These are phyloP conservation scores for Squalus acanthias DNA, from an alignment of 2,797 vertebrate genomes.

Conservation along the genomic window DNA sequence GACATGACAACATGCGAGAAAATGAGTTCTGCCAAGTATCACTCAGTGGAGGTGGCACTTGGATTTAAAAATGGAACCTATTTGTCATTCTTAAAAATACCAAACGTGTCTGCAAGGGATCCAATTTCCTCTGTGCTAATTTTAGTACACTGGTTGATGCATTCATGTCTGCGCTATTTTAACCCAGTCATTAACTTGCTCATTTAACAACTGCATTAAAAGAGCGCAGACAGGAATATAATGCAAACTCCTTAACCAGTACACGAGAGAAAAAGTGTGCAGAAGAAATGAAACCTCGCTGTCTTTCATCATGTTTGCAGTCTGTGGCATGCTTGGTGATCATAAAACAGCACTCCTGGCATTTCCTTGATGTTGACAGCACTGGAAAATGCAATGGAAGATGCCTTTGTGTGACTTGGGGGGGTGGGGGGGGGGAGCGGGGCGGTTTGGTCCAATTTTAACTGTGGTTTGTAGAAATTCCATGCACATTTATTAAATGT, in stretches of 20 bases:
- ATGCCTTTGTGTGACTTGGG: neutral
- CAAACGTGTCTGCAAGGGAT: neutral
- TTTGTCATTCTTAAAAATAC: conserved; percentile 31
- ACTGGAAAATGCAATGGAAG: neutral
- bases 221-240: neutral
- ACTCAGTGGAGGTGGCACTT: neutral
- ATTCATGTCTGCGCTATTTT: conserved; percentile 23
- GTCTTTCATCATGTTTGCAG: neutral
- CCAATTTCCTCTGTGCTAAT: conserved; percentile 8
- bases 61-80: conserved; percentile 22
- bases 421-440: too few relatives aligned
- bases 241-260: neutral
- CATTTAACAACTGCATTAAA: neutral
- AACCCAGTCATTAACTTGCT: conserved; percentile 16
- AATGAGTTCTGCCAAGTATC: neutral
- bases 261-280: neutral
- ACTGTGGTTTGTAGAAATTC: neutral
- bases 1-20: conserved; percentile 2
- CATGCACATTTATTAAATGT: neutral
- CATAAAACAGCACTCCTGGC: neutral
- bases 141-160: neutral
- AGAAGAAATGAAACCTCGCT: neutral
- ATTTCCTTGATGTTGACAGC: neutral
- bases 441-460: too few relatives aligned
- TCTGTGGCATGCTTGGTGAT: neutral